Percentiles rank a stretch among this genome's conserved stretches.
These are phyloP conservation scores for Campoletis raptor DNA, from an alignment of 2,888 invertebrate species.

Conservation along the genomic window DNA sequence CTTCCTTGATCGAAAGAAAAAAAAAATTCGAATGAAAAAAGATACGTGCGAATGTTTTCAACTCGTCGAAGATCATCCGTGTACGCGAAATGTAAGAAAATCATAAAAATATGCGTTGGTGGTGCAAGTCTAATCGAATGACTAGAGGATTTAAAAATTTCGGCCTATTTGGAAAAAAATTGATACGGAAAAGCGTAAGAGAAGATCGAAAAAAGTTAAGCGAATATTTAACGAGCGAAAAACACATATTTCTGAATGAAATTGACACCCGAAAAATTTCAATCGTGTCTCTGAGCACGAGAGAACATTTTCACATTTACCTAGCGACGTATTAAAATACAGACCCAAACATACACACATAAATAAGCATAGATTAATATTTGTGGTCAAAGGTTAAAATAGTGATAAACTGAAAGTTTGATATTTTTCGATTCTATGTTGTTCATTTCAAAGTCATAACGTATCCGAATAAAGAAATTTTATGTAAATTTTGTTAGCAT, in stretches of 20 bases:
- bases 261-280: background rate
- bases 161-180: background rate
- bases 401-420: background rate
- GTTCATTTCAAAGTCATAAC: background rate
- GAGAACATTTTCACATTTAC: slow-evolving; percentile 15
- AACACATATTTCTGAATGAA: background rate
- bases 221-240: background rate
- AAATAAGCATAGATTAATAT: background rate
- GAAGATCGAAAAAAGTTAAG: background rate
- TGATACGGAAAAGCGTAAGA: background rate
- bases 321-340: background rate
- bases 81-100: background rate
- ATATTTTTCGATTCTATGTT: background rate
- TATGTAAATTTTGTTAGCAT: background rate
- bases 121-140: too few relatives aligned
- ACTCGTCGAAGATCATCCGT: background rate
- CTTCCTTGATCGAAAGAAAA: background rate
- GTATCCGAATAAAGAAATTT: background rate
- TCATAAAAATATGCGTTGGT: too few relatives aligned
- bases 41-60: background rate
- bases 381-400: slow-evolving; percentile 10
- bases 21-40: background rate
- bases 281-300: background rate
- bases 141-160: background rate
- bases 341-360: background rate